A percentile compares a stretch with the other conserved stretches of the same genome.
These are phyloP conservation scores for Phyllotreta striolata DNA, from an alignment of 2,888 invertebrate genomes.

Conservation along the genomic window DNA sequence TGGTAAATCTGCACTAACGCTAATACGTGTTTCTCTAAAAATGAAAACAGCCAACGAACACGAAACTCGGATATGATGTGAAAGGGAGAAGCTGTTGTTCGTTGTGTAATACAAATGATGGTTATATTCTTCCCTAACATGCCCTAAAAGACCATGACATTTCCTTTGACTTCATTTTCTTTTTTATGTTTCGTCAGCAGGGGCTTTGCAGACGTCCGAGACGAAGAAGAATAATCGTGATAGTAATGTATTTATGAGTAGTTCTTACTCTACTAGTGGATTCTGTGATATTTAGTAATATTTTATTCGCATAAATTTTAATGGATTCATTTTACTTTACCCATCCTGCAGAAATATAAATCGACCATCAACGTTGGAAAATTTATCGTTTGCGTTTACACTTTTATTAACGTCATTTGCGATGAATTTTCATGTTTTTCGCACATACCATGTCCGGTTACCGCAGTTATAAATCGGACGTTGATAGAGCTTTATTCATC, in stretches of 20 bases:
- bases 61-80: conserved; percentile 33
- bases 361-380: background rate
- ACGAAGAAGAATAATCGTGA: background rate
- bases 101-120: conserved; percentile 42
- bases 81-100: conserved; percentile 35
- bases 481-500: conserved; percentile 10
- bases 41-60: conserved; percentile 32
- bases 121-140: conserved; percentile 42
- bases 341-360: too few species aligned
- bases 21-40: conserved; percentile 35
- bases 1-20: conserved; percentile 33
- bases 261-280: too few species aligned
- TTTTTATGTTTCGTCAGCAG: conserved; percentile 8
- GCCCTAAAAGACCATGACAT: conserved; percentile 32
- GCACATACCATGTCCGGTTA: conserved; percentile 5
- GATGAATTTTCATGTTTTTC: conserved; percentile 12
- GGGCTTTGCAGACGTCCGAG: background rate
- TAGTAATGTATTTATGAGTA: too few species aligned
- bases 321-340: too few species aligned
- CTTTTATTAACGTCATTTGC: conserved; percentile 8
- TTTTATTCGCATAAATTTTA: too few species aligned
- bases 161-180: conserved; percentile 28
- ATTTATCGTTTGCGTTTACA: background rate
- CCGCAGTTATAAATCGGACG: conserved; percentile 5
- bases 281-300: too few species aligned